Conservation (phyloP, 2,797 vertebrate genomes). For the Argyrosomus regius region DNA sequence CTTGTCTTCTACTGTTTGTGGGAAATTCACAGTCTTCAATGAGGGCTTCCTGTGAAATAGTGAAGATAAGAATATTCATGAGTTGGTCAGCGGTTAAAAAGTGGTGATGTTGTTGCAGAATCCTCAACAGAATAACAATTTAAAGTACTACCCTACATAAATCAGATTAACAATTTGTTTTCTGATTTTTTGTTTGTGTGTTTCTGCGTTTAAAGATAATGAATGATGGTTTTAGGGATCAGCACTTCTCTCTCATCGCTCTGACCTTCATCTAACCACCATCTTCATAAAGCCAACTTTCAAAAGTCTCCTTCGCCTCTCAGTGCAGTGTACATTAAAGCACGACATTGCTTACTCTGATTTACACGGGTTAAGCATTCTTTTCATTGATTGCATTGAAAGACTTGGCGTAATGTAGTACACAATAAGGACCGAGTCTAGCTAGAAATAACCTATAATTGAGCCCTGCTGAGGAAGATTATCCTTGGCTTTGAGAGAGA, state of each 20-base stretch:
- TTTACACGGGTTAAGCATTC: slow-evolving; percentile 13
- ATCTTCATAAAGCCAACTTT: not conserved
- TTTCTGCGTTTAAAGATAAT: not conserved
- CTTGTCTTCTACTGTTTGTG: slow-evolving; percentile 9
- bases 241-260: not conserved
- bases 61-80: slow-evolving; percentile 26
- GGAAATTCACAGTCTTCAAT: slow-evolving; percentile 11
- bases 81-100: not conserved
- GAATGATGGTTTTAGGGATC: slow-evolving; percentile 6
- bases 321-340: slow-evolving; percentile 11
- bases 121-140: not conserved
- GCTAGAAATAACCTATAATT: slow-evolving; percentile 85
- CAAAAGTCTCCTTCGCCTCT: slow-evolving; percentile 10
- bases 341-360: slow-evolving; percentile 14
- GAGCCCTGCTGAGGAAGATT: slow-evolving; percentile 82
- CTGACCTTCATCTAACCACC: not conserved
- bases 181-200: not conserved
- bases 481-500: slow-evolving; percentile 77
- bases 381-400: slow-evolving; percentile 63
- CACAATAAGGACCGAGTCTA: slow-evolving; percentile 66
- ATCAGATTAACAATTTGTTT: not conserved
- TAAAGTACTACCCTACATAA: too few relatives aligned
- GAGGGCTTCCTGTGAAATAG: slow-evolving; percentile 10
- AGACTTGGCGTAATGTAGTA: slow-evolving; percentile 53
- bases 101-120: not conserved